Base-by-base conservation (phyloP, 2,888 invertebrate genomes). In the Mycogona germanica region DNA sequence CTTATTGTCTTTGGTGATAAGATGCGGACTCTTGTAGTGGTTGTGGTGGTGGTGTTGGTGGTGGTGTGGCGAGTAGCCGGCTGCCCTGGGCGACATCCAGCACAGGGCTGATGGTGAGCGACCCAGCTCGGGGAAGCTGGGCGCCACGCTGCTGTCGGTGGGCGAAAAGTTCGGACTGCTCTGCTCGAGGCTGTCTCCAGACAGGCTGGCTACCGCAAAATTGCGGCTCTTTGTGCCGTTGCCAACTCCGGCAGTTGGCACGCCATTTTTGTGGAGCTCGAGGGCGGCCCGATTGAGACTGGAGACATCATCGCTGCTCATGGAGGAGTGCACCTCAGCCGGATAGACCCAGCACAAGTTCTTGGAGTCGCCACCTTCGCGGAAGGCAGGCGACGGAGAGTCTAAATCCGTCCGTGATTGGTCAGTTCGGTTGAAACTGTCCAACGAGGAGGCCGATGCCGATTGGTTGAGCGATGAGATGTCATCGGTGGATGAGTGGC, bases 401-500 rank as follows among this genome's bases (percentile, higher is more conserved):
- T 67, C 65, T 59, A 79, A 78, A 0, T 84, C 85, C 3, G 85
- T 85, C 61, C 85, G 77, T 40, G 84, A 62, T 40, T 63, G 61
- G 50, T 65, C 65, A 17, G 64, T 51, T 19, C 62, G 60, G n/a
- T 62, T 84, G 65, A 84, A 86, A 68, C 85, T 85, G 69, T 87
- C 87, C 65, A 87, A 86, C 0, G 86, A 87, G 52, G 86, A 86
- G 67, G 84, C 84, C 59, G 86, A 80, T 0, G 86, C 84, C 6
- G 85, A 85, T 62, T 84, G 81, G 51, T 85, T 85, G 9, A 85
- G 72, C 0, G 85, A 85, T 64, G 84, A 85, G 26, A 86, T 77
- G 68, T 87, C 87, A 66, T 87, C 85, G 1, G 85, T 86, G 2
- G 85, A 87, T 5, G 86, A 85, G 65, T 82, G 82, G 32, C 62